These are phyloP conservation scores for Thripadectes ignobilis DNA, from an alignment of 2,797 vertebrate species.

Conservation along the genomic window DNA sequence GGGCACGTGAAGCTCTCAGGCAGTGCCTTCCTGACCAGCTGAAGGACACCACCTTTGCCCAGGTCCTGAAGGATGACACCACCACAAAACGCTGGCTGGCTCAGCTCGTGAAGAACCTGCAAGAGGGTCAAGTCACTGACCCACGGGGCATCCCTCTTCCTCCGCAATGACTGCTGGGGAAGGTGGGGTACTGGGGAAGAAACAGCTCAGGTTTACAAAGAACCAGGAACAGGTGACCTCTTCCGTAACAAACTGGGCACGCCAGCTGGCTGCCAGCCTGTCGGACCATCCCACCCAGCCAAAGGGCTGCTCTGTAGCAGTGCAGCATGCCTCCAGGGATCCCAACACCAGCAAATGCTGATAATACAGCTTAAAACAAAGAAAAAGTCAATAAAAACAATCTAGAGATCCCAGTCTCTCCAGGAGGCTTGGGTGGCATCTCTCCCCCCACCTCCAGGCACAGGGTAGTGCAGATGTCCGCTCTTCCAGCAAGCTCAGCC, in stretches of 20 bases:
- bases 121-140: slow-evolving; percentile 96
- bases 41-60: slow-evolving; percentile 96
- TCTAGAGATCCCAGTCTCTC: slow-evolving; percentile 20
- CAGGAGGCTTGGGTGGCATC: slow-evolving; percentile 31
- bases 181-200: slow-evolving; percentile 57
- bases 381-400: slow-evolving; percentile 2
- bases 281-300: slow-evolving; percentile 41
- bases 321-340: slow-evolving; percentile 62
- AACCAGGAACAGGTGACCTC: slow-evolving; percentile 76
- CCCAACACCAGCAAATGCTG: slow-evolving; percentile 77
- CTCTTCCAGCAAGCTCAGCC: background rate
- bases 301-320: slow-evolving; percentile 69
- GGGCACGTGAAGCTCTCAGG: slow-evolving; percentile 95
- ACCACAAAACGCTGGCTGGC: slow-evolving; percentile 99
- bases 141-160: slow-evolving; percentile 93
- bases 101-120: slow-evolving; percentile 97
- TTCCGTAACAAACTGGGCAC: slow-evolving; percentile 41
- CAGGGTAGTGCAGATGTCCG: background rate
- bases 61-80: slow-evolving; percentile 98
- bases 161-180: slow-evolving; percentile 82
- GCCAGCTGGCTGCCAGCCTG: background rate
- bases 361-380: slow-evolving; percentile 60
- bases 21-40: slow-evolving; percentile 98
- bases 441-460: slow-evolving; percentile 30
- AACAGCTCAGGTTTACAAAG: slow-evolving; percentile 81